Base-by-base conservation (phyloP, 2,797 vertebrate genomes). In the Microctenopoma steveboyesi region DNA sequence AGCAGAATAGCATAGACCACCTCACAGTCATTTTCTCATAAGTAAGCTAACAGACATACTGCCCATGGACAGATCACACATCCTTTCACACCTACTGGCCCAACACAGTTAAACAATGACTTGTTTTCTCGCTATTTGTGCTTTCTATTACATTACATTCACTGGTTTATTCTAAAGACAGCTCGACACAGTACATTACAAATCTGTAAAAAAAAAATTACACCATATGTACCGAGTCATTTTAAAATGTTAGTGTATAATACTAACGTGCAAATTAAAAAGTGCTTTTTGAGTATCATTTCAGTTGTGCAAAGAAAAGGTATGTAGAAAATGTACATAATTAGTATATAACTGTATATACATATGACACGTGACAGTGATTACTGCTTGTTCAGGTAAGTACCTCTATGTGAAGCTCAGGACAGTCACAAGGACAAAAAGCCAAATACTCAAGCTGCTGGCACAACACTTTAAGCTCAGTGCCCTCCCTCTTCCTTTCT, bases 61-160 rank as follows among this genome's bases (percentile, higher is more conserved):
- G 28, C 33, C 42, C 53, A 69, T 39, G 66, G 39, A 48, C 9
- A 50, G 51, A 78, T 42, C 0, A 65, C 28, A 64, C 46, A 52
- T 51, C 39, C 14, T 40, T 33, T 30, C 12, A 45, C 12, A 58
- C 37, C 63, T 57, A 50, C 14, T 43, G 10, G 7, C 27, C 30
- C 22, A 56, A 62, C 27, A 56, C 61, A n/a, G 11, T 58, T 39
- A 45, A 8, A 12, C n/a, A 60, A 40, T 45, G 16, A 72, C 28
- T 65, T 72, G 52, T 25, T 65, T 56, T 72, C 2, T 51, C 39
- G 15, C 71, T 72, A 43, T 37, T 79, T 83, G 69, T 77, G 72
- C 66, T 86, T 87, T 70, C 49, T 60, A 73, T 83, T 56, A 79
- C 43, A 8, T 69, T 83, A 78, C 79, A 84, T 86, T 87, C 82